Percentiles rank a stretch among this genome's conserved stretches.
These are phyloP conservation scores for Amazona vittata DNA, from an alignment of 2,113 vertebrate species.

Conservation along the genomic window DNA sequence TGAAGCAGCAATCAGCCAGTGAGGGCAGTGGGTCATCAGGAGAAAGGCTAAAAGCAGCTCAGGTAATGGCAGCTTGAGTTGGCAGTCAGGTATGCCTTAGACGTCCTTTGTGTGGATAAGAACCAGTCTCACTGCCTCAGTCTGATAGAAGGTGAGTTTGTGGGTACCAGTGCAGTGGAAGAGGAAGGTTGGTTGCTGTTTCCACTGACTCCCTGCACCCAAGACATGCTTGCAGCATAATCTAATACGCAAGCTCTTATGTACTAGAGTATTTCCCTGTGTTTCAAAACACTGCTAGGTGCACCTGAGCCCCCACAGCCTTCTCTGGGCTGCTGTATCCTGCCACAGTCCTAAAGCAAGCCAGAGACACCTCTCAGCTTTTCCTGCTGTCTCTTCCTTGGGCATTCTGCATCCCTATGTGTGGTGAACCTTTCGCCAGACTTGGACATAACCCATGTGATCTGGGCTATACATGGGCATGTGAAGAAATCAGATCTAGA, in stretches of 20 bases:
- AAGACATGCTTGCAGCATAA: rapidly evolving
- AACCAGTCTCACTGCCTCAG: not conserved
- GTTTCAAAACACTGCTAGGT: not conserved
- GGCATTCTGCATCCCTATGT: not conserved
- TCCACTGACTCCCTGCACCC: not conserved
- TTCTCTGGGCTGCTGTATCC: not conserved
- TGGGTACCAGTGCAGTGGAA: not conserved
- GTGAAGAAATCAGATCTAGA: not conserved
- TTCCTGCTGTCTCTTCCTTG: not conserved
- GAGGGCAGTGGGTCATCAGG: not conserved
- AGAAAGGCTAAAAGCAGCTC: not conserved
- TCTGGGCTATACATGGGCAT: not conserved
- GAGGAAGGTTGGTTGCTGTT: not conserved
- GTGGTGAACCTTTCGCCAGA: not conserved
- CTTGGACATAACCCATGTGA: rapidly evolving
- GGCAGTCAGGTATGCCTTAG: not conserved
- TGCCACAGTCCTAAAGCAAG: not conserved
- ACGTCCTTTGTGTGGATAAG: not conserved
- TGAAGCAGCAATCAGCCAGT: not conserved
- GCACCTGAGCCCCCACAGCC: not conserved
- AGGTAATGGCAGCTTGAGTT: not conserved
- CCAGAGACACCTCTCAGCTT: not conserved
- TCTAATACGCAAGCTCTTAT: not conserved
- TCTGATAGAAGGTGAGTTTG: not conserved
- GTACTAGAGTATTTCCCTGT: not conserved